These are phyloP conservation scores for Eudyptes chrysolophus DNA, from an alignment of 2,113 vertebrate genomes.

Conservation along the genomic window DNA sequence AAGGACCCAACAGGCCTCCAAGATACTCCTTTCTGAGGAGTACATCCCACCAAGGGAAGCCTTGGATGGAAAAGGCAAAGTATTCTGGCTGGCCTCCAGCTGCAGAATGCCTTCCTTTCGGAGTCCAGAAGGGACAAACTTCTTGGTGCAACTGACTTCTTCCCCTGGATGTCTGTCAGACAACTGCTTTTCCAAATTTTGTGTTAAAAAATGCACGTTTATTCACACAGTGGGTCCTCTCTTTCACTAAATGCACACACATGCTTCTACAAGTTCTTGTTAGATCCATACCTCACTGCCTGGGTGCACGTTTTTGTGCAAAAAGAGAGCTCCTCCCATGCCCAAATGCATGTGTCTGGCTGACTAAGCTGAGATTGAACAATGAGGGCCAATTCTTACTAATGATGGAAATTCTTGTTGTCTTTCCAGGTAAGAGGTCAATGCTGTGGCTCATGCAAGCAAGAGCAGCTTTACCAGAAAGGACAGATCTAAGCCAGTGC, in stretches of 20 bases:
- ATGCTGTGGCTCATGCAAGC: not conserved
- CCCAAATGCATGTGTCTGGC: not conserved
- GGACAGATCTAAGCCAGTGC: not conserved
- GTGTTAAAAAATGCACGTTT: not conserved
- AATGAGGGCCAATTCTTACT: not conserved
- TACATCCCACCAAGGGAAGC: not conserved
- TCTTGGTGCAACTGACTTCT: not conserved
- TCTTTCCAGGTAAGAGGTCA: not conserved
- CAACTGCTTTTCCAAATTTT: not conserved
- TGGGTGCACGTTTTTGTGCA: not conserved
- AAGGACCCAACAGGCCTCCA: not conserved
- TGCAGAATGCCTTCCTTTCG: not conserved
- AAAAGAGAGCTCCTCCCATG: not conserved
- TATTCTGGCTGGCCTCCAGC: not conserved
- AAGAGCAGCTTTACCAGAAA: not conserved
- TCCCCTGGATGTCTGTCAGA: not conserved
- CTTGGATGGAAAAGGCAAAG: not conserved
- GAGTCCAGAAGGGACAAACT: not conserved
- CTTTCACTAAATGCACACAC: not conserved
- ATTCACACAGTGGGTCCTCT: fast-evolving
- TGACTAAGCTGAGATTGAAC: not conserved
- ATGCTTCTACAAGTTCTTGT: not conserved
- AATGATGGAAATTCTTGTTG: not conserved
- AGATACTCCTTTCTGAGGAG: not conserved
- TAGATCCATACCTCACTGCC: not conserved